phyloP scores from a whole-genome alignment of 2,888 invertebrate species.

The Teleogryllus oceanicus region DNA sequence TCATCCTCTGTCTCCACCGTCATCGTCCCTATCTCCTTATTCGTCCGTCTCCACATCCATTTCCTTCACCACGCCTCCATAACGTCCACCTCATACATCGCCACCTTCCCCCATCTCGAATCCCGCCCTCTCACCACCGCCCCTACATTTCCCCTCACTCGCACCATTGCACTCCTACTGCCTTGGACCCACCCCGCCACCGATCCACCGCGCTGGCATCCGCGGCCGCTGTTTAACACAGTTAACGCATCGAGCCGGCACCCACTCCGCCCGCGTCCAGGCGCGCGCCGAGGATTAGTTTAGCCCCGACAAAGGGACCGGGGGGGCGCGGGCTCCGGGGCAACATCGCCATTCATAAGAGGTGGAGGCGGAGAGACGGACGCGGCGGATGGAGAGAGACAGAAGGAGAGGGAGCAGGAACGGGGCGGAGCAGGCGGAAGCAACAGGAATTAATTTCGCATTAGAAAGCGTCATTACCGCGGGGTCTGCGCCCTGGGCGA shows the following conservation, averaged over 20 bases:
- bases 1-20: too few relatives aligned
- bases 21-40: too few relatives aligned
- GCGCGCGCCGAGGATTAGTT: background rate
- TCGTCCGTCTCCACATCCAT: too few relatives aligned
- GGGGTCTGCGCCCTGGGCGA: background rate
- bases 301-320: background rate
- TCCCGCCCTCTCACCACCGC: too few relatives aligned
- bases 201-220: background rate
- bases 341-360: conserved; percentile 5
- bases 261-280: background rate
- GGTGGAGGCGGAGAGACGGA: background rate
- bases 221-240: background rate
- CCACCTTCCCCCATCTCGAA: too few relatives aligned
- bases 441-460: conserved; percentile 11
- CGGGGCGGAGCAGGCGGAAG: background rate
- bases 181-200: too few relatives aligned
- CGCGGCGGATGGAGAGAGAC: background rate
- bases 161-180: too few relatives aligned
- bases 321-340: background rate
- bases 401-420: background rate
- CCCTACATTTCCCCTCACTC: too few relatives aligned
- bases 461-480: conserved; percentile 3
- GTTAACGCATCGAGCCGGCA: background rate
- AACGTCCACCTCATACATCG: too few relatives aligned
- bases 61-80: too few relatives aligned